Percentiles rank a stretch among this genome's conserved stretches.
Conservation (phyloP, 2,113 vertebrate genomes). For the Nannospalax galili region DNA sequence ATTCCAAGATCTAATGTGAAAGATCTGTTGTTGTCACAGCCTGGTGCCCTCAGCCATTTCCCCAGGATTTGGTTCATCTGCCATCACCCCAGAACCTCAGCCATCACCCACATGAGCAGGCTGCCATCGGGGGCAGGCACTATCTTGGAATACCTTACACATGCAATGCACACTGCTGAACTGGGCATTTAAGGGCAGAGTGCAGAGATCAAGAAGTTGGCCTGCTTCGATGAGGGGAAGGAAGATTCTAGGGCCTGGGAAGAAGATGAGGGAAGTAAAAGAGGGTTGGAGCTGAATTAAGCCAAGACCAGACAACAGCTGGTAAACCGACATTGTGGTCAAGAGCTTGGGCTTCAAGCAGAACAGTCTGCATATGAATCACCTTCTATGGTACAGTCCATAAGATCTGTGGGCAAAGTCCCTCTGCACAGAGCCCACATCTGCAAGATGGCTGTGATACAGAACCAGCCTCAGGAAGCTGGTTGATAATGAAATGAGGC, state of each 20-base stretch:
- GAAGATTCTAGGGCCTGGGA: neutral
- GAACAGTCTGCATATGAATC: neutral
- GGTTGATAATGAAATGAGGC: neutral
- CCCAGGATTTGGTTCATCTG: neutral
- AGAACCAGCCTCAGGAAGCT: neutral
- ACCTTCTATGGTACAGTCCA: neutral
- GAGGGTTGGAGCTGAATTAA: neutral
- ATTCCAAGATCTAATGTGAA: neutral
- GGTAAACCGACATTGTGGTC: neutral
- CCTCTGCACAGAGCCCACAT: neutral
- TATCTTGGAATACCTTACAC: neutral
- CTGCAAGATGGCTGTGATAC: neutral
- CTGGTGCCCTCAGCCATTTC: neutral
- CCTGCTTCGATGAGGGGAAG: neutral
- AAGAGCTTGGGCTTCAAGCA: neutral
- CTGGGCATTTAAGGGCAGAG: neutral
- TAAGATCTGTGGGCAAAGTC: neutral
- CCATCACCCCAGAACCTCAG: neutral
- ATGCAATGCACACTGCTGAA: neutral
- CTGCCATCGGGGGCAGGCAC: too few relatives aligned
- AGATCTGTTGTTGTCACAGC: neutral
- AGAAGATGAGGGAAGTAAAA: neutral
- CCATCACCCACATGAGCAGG: neutral
- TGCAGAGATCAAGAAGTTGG: neutral
- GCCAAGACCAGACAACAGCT: neutral